Conservation (phyloP, 2,888 invertebrate species). For the Rhingia rostrata region DNA sequence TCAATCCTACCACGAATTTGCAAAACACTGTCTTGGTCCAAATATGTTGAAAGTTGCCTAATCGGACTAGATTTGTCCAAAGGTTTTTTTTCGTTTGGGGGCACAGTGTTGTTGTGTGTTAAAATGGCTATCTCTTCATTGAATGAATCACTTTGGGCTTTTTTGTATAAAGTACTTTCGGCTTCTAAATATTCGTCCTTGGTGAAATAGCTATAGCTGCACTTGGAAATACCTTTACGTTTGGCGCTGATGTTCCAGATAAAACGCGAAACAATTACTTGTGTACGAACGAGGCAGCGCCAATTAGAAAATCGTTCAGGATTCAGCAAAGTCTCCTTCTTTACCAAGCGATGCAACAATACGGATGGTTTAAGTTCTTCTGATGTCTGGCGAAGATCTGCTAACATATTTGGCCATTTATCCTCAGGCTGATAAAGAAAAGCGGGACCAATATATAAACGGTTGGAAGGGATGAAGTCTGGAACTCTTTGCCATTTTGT, state of each 20-base stretch:
- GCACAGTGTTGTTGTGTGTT: not conserved
- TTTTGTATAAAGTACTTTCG: not conserved
- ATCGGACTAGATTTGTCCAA: not conserved
- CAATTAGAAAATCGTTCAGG: no score
- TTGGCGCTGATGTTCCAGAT: no score
- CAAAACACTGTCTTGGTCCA: not conserved
- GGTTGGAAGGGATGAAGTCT: not conserved
- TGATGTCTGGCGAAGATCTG: not conserved
- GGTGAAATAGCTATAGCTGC: not conserved
- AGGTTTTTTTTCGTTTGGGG: not conserved
- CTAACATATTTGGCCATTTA: not conserved
- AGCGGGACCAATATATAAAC: not conserved
- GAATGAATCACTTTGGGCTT: not conserved
- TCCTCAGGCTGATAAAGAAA: not conserved
- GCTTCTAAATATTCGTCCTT: constrained; percentile 5
- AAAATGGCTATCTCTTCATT: not conserved
- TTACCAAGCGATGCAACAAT: not conserved
- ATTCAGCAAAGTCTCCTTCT: no score
- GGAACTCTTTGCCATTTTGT: not conserved
- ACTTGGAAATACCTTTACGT: not conserved
- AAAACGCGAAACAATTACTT: no score
- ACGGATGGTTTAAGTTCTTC: not conserved
- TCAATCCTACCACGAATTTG: constrained; percentile 22
- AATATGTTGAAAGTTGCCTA: not conserved
- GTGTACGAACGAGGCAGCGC: no score